Percentiles rank a stretch among this genome's conserved stretches.
These are phyloP conservation scores for Gila robusta DNA, from an alignment of 2,797 vertebrate genomes.

Conservation along the genomic window DNA sequence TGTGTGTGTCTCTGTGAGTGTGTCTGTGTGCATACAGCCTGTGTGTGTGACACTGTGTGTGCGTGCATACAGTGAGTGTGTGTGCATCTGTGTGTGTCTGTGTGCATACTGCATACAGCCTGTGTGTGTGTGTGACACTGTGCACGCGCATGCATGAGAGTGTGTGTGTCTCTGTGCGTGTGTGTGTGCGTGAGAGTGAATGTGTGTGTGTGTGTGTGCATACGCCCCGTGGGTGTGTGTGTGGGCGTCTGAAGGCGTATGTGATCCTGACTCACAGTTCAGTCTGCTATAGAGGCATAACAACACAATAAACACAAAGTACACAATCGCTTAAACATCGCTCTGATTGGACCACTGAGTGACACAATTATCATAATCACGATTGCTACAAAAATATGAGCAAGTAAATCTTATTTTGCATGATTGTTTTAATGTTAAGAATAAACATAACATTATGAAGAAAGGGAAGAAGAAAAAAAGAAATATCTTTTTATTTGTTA, in stretches of 20 bases:
- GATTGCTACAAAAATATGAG: neutral
- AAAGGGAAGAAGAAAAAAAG: neutral
- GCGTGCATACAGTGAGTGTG: too few species aligned
- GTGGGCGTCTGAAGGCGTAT: conserved; percentile 53
- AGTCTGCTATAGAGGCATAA: conserved; percentile 56
- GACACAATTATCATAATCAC: neutral
- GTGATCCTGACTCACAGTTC: conserved; percentile 61
- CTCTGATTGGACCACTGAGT: conserved; percentile 3
- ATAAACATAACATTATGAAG: neutral
- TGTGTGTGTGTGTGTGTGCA: neutral
- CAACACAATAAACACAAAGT: conserved; percentile 55
- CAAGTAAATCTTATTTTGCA: neutral
- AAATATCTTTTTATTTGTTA: neutral
- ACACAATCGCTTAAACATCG: conserved; percentile 26
- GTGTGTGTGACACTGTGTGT: too few species aligned
- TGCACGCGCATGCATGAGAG: neutral
- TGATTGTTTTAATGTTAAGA: neutral
- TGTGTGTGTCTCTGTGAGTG: too few species aligned
- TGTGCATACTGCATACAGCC: too few species aligned
- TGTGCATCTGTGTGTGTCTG: neutral
- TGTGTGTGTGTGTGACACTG: neutral
- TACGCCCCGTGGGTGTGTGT: conserved; percentile 56
- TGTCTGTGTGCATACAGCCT: too few species aligned
- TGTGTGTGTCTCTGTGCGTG: neutral
- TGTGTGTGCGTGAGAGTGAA: neutral